Base-by-base conservation (phyloP, 1,140 invertebrate species). In the Octopus bimaculoides region DNA sequence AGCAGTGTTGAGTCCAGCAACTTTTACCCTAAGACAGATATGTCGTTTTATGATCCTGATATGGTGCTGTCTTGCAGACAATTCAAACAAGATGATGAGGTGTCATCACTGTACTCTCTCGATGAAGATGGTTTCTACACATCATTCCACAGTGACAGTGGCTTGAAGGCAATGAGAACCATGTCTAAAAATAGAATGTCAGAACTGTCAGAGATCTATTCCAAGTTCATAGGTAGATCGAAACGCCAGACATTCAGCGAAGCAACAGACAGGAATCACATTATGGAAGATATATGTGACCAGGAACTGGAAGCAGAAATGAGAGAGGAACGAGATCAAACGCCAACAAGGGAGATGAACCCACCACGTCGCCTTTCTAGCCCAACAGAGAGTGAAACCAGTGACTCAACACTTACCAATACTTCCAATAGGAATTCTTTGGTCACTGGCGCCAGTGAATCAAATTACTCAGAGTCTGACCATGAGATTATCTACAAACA, bases 111-210 rank as follows among this genome's bases (percentile, higher is more conserved):
- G 74, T 98, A 97, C 89, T 97, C 96, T 6, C 96, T 96, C 86
- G 97, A 98, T 88, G 97, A 96, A 14, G 97, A 98, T 90, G 97
- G 97, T 12, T 98, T 98, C 89, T 98, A 98, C 89, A 98, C 97
- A 0, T 98, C 96, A 12, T 98, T 98, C 91, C 96, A 98, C 88
- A 94, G 97, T 92, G 97, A 98, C 89, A 97, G 96, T 79, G 97
- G 97, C 4, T 89, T 98, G 73, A 79, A 83, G 74, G 26, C 26
- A 41, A 41, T 41, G 26, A 41, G 3, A 41, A 3, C 26, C 26
- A 41, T 41, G 26, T 41, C 26, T 41, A 41, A 41, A 41, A 41
- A 41, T 41, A 41, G 26, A 41, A 41, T 41, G 26, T 41, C 26
- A 41, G 26, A 41, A 41, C 26, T 41, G 26, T 41, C 26, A 41